Conservation (phyloP, 2,113 vertebrate species). For the Grantiella picta region DNA sequence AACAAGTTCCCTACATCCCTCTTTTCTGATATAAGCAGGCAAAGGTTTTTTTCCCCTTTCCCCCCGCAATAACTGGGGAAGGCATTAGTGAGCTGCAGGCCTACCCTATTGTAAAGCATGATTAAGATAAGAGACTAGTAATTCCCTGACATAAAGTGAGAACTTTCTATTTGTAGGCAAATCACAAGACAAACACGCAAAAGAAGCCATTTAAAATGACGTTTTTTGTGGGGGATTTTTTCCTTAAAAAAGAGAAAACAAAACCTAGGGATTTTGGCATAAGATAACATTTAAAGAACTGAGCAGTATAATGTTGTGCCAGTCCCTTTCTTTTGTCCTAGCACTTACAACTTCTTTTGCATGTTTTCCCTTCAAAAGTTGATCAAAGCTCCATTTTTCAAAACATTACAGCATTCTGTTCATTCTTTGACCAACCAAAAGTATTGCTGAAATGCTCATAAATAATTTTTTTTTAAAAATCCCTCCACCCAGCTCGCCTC, state of each 20-base stretch:
- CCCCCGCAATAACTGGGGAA: neutral
- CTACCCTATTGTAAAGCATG: neutral
- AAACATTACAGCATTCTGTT: slow-evolving; percentile 2
- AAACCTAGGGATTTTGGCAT: neutral
- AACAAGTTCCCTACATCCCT: neutral
- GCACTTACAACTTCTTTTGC: neutral
- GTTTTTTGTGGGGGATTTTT: neutral
- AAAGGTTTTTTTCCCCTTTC: neutral
- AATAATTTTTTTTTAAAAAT: neutral
- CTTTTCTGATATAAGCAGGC: neutral
- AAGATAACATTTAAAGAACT: slow-evolving; percentile 6
- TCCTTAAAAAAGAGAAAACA: slow-evolving; percentile 5
- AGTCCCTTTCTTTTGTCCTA: neutral
- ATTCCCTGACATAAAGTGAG: neutral
- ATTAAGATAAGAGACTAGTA: neutral
- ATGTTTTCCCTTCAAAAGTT: neutral
- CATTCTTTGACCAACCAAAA: slow-evolving; percentile 45
- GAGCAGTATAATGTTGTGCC: neutral
- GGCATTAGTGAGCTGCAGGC: neutral
- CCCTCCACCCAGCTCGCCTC: neutral
- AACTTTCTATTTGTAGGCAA: neutral
- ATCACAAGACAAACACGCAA: neutral
- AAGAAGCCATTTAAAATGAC: slow-evolving; percentile 25
- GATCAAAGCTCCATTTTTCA: neutral
- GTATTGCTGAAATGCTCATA: slow-evolving; percentile 47